Evolutionary conservation across 2,113 vertebrate genomes (phyloP), one percentile per base, ranked within the genome.

Genomic region (Anolis sagrei): DNA sequence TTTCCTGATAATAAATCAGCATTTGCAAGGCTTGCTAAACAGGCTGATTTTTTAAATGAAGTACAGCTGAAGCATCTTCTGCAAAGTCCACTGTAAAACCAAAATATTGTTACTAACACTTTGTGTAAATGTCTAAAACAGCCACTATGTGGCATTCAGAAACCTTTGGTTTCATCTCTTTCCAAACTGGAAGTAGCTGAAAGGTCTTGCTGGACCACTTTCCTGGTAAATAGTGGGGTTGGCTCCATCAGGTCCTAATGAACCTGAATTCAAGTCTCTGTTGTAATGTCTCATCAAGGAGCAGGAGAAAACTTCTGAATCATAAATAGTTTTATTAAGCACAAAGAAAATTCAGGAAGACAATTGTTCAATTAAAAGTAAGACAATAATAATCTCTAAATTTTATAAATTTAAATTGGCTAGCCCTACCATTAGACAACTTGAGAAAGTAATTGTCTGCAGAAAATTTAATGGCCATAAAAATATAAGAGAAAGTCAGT

Each of bases 321-420:
- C 81, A 85, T 87, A 79, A 91, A 79, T 75, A 72, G 81, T 78
- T 34, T 73, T 73, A 1, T 21, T 48, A 27, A 4, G 23, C 14
- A 18, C 1, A 27, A 36, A 29, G 90, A 61, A 88, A 88, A 78
- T 78, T 82, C 86, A 76, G 89, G 23, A 66, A 76, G 48, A 83
- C 76, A 91, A 61, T 93, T 29, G 86, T 44, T 27, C 18, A 89
- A 18, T 89, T 87, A 76, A 86, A 29, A 91, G 27, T 88, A 92
- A 94, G 83, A 34, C 89, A 76, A 91, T 83, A 85, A 91, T 72
- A 77, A 88, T 84, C 85, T 84, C 61, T 80, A 86, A 16, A 49
- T 94, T 93, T 91, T 74, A 76, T 94, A 29, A 8, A 10, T 25
- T 68, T 68, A 68, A 68, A 27, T 10, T 7, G 27, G 64, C 64